Evolutionary conservation across 2,888 invertebrate species (phyloP), one percentile per base, ranked within the genome.

Genomic region (Eilema sororculum): DNA sequence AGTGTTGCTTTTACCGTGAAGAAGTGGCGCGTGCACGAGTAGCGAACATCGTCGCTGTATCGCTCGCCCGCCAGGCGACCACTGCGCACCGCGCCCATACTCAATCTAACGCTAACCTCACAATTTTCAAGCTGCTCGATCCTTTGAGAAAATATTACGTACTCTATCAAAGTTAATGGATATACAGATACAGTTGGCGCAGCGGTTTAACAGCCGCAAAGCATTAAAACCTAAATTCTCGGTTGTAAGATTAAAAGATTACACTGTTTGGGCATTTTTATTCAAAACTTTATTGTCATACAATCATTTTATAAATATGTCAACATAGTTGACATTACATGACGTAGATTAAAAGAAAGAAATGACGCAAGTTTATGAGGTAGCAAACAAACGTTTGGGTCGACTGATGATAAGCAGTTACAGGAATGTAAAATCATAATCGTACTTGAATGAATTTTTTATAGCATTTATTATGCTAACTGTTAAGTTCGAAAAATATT

Each of bases 11-110:
- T 92, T 89, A 89, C 85, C 83, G 88, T 89, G 89, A 89, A 92
- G 91, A 88, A 84, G 89, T 81, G 87, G 92, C 86, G 91, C 93
- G 93, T 92, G 93, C 92, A 92, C 74, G 93, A 92, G 92, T 87
- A 87, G 82, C 82, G 79, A 75, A 60, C 57, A 59, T 60, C 66
- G 41, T 63, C 75, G 71, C 9, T 2, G 60, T 20, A 64, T 72
- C 72, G 69, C 79, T 68, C 72, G 74, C 69, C 73, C 61, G 71
- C 73, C 77, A 71, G 72, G 78, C 79, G 66, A 78, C 74, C 76
- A 73, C 73, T 68, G 66, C 58, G 60, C 76, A 73, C 73, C 67
- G 66, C 58, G 60, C 62, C 72, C 68, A 76, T 76, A 74, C 69
- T 65, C 65, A 69, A 66, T 72, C 66, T 61, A 63, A 71, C 57